These are phyloP conservation scores for Nycticebus coucang DNA, from an alignment of 2,113 vertebrate species.

Conservation along the genomic window DNA sequence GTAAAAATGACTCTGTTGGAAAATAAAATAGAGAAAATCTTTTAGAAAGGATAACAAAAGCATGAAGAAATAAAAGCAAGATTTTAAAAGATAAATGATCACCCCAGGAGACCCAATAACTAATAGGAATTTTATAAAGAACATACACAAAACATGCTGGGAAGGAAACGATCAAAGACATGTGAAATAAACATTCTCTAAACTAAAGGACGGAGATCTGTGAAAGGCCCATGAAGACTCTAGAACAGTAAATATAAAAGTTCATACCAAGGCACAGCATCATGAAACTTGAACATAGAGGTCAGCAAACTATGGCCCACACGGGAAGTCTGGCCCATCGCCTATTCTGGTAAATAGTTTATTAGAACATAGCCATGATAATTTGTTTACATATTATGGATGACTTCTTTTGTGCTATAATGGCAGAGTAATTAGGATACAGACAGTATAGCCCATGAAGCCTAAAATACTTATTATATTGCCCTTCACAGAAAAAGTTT, in stretches of 20 bases:
- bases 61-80: not conserved
- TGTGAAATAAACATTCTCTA: not conserved
- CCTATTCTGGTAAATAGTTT: not conserved
- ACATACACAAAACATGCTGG: not conserved
- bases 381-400: not conserved
- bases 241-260: not conserved
- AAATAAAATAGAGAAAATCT: conserved; percentile 15
- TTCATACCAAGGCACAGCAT: not conserved
- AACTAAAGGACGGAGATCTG: not conserved
- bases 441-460: not conserved
- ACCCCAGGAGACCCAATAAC: not conserved
- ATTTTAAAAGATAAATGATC: not conserved
- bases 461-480: not conserved
- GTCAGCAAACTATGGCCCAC: not conserved
- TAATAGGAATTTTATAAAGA: conserved; percentile 7
- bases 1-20: not conserved
- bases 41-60: not conserved
- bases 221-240: not conserved
- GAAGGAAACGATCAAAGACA: conserved; percentile 11
- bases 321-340: not conserved
- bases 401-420: not conserved
- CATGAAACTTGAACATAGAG: not conserved
- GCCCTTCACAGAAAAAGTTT: not conserved
- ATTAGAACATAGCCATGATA: not conserved
- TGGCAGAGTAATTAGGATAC: not conserved